Conservation (phyloP, 2,888 invertebrate species). For the Pyrrhosoma nymphula region DNA sequence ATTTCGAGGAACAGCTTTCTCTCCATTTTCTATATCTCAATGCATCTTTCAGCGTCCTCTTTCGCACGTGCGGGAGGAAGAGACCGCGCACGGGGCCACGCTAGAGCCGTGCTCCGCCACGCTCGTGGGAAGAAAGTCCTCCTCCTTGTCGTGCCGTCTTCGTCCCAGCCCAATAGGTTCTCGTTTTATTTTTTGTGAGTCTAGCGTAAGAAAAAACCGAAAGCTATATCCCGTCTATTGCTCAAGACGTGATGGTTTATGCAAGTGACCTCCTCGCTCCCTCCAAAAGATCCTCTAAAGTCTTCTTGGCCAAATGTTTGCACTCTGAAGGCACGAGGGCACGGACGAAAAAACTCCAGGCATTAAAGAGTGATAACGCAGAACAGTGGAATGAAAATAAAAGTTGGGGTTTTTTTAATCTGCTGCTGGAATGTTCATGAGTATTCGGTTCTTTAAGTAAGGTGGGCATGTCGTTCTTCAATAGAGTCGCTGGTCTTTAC, state of each 20-base stretch:
- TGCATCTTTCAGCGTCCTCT: conserved; percentile 52
- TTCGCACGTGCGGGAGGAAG: background rate
- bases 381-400: background rate
- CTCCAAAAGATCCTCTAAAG: background rate
- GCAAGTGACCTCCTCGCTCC: background rate
- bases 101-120: too few relatives aligned
- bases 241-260: background rate
- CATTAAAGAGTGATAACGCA: background rate
- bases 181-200: background rate
- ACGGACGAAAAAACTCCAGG: background rate
- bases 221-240: background rate
- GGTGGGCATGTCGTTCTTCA: background rate
- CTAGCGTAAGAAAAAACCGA: background rate
- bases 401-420: background rate
- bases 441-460: background rate
- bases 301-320: background rate
- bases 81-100: too few relatives aligned
- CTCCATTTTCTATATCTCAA: conserved; percentile 20
- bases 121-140: too few relatives aligned
- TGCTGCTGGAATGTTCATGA: background rate
- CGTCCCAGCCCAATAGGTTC: background rate
- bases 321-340: background rate
- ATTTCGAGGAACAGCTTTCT: background rate
- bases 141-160: background rate
- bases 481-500: background rate